A percentile compares a stretch with the other conserved stretches of the same genome.
Evolutionary conservation across 2,888 invertebrate species (phyloP).

Genomic region (Polia nebulosa): DNA sequence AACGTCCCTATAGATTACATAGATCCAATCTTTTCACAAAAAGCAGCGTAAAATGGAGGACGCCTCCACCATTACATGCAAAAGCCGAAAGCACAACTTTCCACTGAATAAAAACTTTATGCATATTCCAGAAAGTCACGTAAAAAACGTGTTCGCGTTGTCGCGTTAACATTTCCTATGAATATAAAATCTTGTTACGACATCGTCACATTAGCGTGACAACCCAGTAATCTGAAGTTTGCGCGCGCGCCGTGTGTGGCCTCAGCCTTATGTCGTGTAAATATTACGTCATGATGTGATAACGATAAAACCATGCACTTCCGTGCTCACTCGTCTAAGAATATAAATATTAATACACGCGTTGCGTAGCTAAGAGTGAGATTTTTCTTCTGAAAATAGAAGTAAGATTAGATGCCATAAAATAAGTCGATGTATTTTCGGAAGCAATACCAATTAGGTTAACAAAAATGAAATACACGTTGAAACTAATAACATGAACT

Average conservation of each 20-base stretch:
- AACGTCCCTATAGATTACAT: neutral
- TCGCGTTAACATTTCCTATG: slow-evolving; percentile 55
- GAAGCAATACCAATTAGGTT: too few relatives aligned
- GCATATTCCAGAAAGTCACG: slow-evolving; percentile 61
- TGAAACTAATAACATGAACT: too few relatives aligned
- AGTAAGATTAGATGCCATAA: too few relatives aligned
- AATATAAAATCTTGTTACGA: slow-evolving; percentile 58
- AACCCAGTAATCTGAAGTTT: slow-evolving; percentile 53
- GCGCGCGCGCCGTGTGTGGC: slow-evolving; percentile 64
- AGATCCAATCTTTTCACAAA: slow-evolving; percentile 16
- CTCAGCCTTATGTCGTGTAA: slow-evolving; percentile 65
- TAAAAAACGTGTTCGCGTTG: slow-evolving; percentile 53
- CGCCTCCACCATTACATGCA: neutral
- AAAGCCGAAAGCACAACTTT: slow-evolving; percentile 49
- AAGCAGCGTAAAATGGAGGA: slow-evolving; percentile 9
- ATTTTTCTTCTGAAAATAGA: too few relatives aligned
- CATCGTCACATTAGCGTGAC: slow-evolving; percentile 51
- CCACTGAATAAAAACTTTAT: slow-evolving; percentile 46
- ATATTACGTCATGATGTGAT: slow-evolving; percentile 71
- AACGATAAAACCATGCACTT: slow-evolving; percentile 73
- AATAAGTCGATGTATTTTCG: too few relatives aligned
- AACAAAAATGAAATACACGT: too few relatives aligned
- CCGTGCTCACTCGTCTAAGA: slow-evolving; percentile 42
- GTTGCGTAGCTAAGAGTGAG: too few relatives aligned
- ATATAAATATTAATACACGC: slow-evolving; percentile 38